Evolutionary conservation across 1,140 invertebrate genomes (phyloP).

Genomic region (Littorina saxatilis): DNA sequence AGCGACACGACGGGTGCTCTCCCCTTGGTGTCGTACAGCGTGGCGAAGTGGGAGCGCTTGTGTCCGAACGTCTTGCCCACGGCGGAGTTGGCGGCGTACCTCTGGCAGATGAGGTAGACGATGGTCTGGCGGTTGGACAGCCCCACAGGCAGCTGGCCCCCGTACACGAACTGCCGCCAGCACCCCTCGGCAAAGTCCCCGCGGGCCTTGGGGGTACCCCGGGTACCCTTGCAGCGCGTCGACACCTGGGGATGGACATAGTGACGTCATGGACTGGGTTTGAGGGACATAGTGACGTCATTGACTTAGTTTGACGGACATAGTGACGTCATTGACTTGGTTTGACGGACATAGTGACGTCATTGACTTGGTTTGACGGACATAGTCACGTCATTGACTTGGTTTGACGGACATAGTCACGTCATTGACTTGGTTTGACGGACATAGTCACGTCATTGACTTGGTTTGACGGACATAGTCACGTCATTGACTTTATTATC

Average conservation of each 20-base stretch:
- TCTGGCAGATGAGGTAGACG: conserved; percentile 61
- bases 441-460: no score
- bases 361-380: no score
- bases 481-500: no score
- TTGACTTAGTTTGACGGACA: no score
- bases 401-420: no score
- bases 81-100: conserved; percentile 49
- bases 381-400: no score
- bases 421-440: no score
- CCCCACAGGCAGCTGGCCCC: conserved; percentile 52
- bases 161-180: conserved; percentile 59
- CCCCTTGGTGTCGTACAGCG: conserved; percentile 56
- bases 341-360: no score
- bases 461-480: no score
- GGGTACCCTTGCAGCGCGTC: conserved; percentile 31
- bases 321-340: no score
- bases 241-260: conserved; percentile 11
- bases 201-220: conserved; percentile 40
- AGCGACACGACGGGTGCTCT: conserved; percentile 55
- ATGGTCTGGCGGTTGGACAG: conserved; percentile 53
- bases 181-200: conserved; percentile 62
- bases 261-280: no score
- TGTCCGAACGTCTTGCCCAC: conserved; percentile 52
- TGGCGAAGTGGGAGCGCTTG: conserved; percentile 54
- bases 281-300: no score